Evolutionary conservation across 2,113 vertebrate species (phyloP).

Genomic region (Sakesphorus luctuosus): DNA sequence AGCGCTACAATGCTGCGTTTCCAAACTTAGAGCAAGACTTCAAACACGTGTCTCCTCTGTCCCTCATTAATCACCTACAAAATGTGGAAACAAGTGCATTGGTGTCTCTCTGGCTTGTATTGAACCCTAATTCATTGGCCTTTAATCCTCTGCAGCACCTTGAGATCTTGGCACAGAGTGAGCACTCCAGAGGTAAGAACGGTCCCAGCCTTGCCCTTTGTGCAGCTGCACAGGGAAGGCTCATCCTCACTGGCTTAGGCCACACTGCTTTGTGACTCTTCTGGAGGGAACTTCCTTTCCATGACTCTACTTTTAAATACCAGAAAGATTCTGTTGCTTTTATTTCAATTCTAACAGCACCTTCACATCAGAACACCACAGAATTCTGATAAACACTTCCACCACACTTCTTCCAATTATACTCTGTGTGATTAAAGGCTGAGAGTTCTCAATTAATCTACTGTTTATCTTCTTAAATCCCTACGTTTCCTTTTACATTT

Average conservation of each 20-base stretch:
- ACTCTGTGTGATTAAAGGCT: not conserved
- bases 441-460: not conserved
- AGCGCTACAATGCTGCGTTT: not conserved
- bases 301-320: not conserved
- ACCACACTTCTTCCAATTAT: not conserved
- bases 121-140: not conserved
- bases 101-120: not conserved
- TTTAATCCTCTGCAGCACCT: not conserved
- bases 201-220: not conserved
- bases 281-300: not conserved
- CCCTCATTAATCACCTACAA: not conserved
- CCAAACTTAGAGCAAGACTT: not conserved
- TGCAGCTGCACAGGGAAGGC: not conserved
- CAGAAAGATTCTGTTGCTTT: not conserved
- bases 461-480: not conserved
- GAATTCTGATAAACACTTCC: not conserved
- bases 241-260: not conserved
- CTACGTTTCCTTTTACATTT: not conserved
- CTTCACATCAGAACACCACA: not conserved
- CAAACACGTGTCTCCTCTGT: not conserved
- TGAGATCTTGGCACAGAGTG: not conserved
- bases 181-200: not conserved
- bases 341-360: not conserved
- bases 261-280: not conserved
- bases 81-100: not conserved